Percentiles rank a stretch among this genome's conserved stretches.
Conservation (phyloP, 1,140 invertebrate genomes). For the Sminthurides bifidus region DNA sequence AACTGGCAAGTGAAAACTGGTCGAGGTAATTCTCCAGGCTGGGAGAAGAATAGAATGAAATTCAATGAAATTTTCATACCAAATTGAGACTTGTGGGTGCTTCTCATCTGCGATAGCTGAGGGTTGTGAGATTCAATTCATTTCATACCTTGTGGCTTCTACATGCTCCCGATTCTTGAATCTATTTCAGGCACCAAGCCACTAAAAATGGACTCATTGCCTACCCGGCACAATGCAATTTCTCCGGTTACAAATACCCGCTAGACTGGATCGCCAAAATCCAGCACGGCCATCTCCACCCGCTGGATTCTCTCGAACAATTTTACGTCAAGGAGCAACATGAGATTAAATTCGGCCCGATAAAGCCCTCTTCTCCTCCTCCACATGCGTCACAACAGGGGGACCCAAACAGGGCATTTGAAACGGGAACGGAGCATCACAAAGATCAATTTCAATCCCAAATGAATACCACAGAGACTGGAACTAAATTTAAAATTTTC, state of each 20-base stretch:
- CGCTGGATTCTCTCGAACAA: too few species aligned
- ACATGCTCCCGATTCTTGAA: background rate
- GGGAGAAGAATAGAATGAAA: background rate
- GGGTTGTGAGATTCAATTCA: too few species aligned
- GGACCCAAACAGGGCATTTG: too few species aligned
- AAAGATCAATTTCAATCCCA: too few species aligned
- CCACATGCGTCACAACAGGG: too few species aligned
- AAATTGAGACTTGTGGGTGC: background rate
- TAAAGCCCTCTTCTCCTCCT: slow-evolving; percentile 2
- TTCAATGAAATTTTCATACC: background rate
- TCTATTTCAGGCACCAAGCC: background rate
- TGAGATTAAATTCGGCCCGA: background rate
- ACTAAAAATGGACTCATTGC: slow-evolving; percentile 57
- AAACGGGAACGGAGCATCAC: too few species aligned
- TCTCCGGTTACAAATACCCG: slow-evolving; percentile 81
- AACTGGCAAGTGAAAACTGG: slow-evolving; percentile 2
- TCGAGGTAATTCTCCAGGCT: too few species aligned
- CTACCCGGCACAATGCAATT: slow-evolving; percentile 88
- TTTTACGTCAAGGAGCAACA: slow-evolving; percentile 18
- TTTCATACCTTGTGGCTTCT: too few species aligned
- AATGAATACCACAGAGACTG: too few species aligned
- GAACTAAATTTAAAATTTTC: too few species aligned
- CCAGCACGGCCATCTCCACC: slow-evolving; percentile 48
- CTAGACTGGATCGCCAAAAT: slow-evolving; percentile 56
- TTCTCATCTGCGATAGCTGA: too few species aligned